phyloP scores from a whole-genome alignment of 2,113 vertebrate genomes.

The Leucosticte australis region DNA sequence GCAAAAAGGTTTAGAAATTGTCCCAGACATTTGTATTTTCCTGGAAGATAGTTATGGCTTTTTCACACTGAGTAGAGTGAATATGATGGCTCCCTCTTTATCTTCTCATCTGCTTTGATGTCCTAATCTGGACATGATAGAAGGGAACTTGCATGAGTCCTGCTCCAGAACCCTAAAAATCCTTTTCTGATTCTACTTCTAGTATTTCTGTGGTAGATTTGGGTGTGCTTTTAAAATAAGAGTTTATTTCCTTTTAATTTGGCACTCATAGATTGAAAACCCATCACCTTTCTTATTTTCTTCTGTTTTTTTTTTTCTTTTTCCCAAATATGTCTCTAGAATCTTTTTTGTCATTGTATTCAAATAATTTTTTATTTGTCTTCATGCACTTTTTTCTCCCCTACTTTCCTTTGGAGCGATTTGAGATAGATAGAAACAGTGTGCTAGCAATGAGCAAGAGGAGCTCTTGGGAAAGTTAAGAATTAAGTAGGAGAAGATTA shows the following conservation, averaged over 20 bases:
- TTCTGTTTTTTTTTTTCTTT: not conserved
- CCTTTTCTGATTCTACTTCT: not conserved
- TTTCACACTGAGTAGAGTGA: not conserved
- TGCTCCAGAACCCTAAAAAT: not conserved
- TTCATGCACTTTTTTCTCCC: not conserved
- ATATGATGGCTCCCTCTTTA: not conserved
- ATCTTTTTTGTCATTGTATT: not conserved
- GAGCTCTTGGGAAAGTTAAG: not conserved
- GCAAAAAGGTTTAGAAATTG: not conserved
- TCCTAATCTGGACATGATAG: not conserved
- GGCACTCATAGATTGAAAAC: not conserved
- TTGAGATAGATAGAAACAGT: not conserved
- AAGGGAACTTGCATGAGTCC: not conserved
- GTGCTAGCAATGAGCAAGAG: not conserved
- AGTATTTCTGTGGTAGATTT: not conserved
- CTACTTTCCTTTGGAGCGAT: not conserved
- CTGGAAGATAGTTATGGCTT: not conserved
- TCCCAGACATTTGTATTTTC: not conserved
- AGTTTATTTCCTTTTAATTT: not conserved
- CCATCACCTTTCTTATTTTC: not conserved
- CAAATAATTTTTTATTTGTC: not conserved
- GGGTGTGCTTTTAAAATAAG: not conserved
- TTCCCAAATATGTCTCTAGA: not conserved
- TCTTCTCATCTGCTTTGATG: not conserved
- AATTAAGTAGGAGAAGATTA: not conserved